Evolutionary conservation across 1,140 invertebrate species (phyloP), one percentile per base, ranked within the genome.

Genomic region (Macrostomum lignano): DNA sequence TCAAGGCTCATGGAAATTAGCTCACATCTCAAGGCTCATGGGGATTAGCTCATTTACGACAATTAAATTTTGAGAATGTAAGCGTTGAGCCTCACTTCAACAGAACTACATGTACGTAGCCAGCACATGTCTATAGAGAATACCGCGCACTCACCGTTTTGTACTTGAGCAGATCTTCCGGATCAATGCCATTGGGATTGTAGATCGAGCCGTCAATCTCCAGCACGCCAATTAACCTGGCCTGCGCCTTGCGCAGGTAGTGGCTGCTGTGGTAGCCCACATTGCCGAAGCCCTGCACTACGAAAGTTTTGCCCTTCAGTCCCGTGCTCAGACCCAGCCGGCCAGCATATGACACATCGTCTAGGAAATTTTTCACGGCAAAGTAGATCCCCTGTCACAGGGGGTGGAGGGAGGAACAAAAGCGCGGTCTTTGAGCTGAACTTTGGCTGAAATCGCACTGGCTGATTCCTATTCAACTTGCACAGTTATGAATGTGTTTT

Each of bases 261-360:
- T 86, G 68, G 69, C 79, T 84, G 2, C 79, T 75, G 60, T 96
- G 86, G 17, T 94, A 63, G 46, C 88, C 88, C n/a, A 98, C 88
- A 61, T 98, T 98, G 70, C 86, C 86, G 57, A 93, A 84, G 41
- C 82, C 86, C 70, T 81, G 88, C 13, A 98, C 68, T 49, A 96
- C 93, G 55, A 93, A 91, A 1, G 78, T 77, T 58, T 98, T 98
- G 37, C 76, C 81, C 43, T 73, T 74, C 71, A 84, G 86, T 11
- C 88, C 88, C 33, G 84, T 76, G 9, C 74, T 81, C 1, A 73
- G 70, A 61, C 74, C 86, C 53, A 94, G 74, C 70, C 78, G 74
- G 51, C 73, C 72, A 81, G 93, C 94, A 60, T 86, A 94, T 45
- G 73, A 74, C 14, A 77, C 75, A 52, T 94, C 82, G 48, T 84